Evolutionary conservation across 2,113 vertebrate genomes (phyloP).

Genomic region (Aegithalos caudatus): DNA sequence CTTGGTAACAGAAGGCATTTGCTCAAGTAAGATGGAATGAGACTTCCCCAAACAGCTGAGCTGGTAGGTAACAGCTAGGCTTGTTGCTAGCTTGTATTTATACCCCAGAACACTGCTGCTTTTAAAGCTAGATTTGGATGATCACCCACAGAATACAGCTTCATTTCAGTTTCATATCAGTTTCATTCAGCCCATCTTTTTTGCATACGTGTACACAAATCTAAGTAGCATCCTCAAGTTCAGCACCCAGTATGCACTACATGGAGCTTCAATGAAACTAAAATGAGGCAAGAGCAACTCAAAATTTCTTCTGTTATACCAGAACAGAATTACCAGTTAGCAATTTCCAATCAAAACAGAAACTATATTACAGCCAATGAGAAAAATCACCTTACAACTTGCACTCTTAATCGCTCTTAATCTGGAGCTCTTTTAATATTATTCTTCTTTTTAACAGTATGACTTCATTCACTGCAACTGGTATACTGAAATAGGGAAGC

Average conservation of each 20-base stretch:
- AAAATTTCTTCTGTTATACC: neutral
- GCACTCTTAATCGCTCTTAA: neutral
- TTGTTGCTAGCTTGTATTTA: neutral
- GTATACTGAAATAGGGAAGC: neutral
- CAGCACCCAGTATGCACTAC: neutral
- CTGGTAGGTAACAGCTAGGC: neutral
- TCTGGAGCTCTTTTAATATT: neutral
- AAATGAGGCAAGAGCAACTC: neutral
- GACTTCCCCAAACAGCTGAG: neutral
- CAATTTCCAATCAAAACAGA: neutral
- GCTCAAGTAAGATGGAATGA: neutral
- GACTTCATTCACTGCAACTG: neutral
- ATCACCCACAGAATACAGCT: neutral
- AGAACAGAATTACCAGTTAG: neutral
- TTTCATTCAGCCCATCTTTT: neutral
- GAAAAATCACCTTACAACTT: neutral
- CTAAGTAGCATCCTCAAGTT: neutral
- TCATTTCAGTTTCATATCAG: neutral
- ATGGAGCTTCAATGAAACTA: neutral
- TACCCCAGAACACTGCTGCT: neutral
- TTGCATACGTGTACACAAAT: fast-evolving
- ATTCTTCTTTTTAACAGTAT: neutral
- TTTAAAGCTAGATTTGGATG: neutral
- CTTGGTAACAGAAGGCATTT: neutral
- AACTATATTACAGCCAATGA: neutral